These are phyloP conservation scores for Cyprinodon brontotheroides DNA, from an alignment of 2,113 vertebrate species.

Conservation along the genomic window DNA sequence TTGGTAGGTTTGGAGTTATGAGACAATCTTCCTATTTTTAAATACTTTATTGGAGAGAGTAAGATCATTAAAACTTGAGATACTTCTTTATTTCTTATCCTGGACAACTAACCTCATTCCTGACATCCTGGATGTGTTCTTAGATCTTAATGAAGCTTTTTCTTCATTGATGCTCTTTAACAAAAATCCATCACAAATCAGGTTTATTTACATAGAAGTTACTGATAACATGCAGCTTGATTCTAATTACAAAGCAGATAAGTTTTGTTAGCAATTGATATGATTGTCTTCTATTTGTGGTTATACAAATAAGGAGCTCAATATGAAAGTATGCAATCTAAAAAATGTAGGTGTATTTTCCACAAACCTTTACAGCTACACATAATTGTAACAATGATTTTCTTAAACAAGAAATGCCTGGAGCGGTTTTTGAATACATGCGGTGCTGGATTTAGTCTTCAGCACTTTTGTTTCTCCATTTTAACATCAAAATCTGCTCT, in stretches of 20 bases:
- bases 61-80: neutral
- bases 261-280: neutral
- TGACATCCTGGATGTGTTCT: neutral
- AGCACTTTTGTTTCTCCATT: constrained; percentile 3
- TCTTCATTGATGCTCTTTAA: no score
- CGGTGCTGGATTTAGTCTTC: constrained; percentile 13
- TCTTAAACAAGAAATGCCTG: neutral
- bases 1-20: no score
- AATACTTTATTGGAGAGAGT: neutral
- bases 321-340: neutral
- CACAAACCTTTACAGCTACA: neutral
- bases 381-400: no score
- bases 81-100: neutral
- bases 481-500: constrained; percentile 2
- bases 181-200: no score
- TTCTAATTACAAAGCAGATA: no score
- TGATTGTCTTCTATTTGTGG: neutral
- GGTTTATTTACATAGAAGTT: no score
- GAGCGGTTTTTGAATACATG: neutral
- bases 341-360: neutral
- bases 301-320: neutral
- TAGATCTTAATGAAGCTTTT: no score
- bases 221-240: no score
- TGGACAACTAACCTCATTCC: neutral
- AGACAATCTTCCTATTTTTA: neutral